These are phyloP conservation scores for Metalampra italica DNA, from an alignment of 2,888 invertebrate genomes.

Conservation along the genomic window DNA sequence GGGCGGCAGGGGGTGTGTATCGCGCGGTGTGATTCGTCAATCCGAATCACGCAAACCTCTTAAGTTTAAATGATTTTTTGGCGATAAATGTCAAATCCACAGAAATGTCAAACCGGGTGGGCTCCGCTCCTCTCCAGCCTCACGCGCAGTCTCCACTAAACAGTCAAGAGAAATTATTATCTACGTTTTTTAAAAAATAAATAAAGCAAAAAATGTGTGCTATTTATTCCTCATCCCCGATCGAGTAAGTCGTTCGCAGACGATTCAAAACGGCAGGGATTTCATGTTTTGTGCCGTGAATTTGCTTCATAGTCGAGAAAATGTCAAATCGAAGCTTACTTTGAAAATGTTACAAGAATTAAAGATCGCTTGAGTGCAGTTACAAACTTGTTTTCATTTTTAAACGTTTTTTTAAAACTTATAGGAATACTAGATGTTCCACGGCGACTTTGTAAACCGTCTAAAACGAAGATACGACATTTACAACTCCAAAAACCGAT, in stretches of 20 bases:
- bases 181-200: slow-evolving; percentile 38
- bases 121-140: neutral
- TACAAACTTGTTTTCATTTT: neutral
- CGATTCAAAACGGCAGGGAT: slow-evolving; percentile 3
- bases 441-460: too few species aligned
- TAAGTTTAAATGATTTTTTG: too few species aligned
- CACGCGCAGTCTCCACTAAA: slow-evolving; percentile 5
- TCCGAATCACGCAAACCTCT: neutral
- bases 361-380: neutral
- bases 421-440: too few species aligned
- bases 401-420: too few species aligned
- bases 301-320: slow-evolving; percentile 5
- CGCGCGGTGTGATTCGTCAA: neutral
- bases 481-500: neutral
- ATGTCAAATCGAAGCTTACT: slow-evolving; percentile 4
- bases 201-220: slow-evolving; percentile 38
- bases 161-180: slow-evolving; percentile 18
- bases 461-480: neutral
- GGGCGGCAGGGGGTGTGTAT: neutral
- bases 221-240: slow-evolving; percentile 14
- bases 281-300: slow-evolving; percentile 9
- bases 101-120: too few species aligned
- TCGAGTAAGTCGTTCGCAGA: slow-evolving; percentile 1
- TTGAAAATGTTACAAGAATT: neutral
- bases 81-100: too few species aligned